Evolutionary conservation across 2,888 invertebrate species (phyloP).

Genomic region (Cephus runcator): DNA sequence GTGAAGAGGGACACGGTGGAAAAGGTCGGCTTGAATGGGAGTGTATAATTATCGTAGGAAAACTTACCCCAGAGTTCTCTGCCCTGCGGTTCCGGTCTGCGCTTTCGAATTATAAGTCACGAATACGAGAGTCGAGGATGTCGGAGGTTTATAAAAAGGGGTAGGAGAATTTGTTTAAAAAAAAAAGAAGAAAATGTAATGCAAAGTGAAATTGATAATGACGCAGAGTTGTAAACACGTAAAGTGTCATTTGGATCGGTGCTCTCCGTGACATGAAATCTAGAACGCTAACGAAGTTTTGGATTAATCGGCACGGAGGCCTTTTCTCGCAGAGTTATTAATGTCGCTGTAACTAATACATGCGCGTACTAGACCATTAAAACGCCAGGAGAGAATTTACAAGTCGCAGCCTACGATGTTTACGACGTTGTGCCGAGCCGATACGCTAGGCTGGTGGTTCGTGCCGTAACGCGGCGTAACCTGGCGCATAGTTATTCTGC

Average conservation of each 20-base stretch:
- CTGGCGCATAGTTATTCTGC: neutral
- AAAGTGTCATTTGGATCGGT: neutral
- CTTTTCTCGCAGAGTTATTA: constrained; percentile 52
- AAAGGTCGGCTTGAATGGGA: constrained; percentile 37
- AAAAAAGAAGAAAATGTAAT: neutral
- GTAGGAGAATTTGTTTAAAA: neutral
- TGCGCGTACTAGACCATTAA: constrained; percentile 58
- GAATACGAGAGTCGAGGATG: constrained; percentile 24
- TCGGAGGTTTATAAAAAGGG: neutral
- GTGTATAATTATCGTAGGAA: constrained; percentile 65
- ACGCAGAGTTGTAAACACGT: neutral
- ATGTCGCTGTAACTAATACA: constrained; percentile 62
- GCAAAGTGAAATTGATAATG: neutral
- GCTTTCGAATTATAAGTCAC: constrained; percentile 65
- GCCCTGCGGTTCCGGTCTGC: constrained; percentile 64
- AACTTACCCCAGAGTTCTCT: constrained; percentile 55
- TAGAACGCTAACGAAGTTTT: neutral
- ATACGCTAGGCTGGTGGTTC: constrained; percentile 14
- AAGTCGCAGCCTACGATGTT: constrained; percentile 54
- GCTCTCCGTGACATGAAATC: neutral
- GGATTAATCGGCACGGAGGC: neutral
- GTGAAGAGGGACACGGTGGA: constrained; percentile 28
- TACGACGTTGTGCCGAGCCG: constrained; percentile 54
- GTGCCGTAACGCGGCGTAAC: neutral
- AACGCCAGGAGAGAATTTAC: constrained; percentile 61